phyloP scores from a whole-genome alignment of 2,797 vertebrate species.

The Thripadectes ignobilis region DNA sequence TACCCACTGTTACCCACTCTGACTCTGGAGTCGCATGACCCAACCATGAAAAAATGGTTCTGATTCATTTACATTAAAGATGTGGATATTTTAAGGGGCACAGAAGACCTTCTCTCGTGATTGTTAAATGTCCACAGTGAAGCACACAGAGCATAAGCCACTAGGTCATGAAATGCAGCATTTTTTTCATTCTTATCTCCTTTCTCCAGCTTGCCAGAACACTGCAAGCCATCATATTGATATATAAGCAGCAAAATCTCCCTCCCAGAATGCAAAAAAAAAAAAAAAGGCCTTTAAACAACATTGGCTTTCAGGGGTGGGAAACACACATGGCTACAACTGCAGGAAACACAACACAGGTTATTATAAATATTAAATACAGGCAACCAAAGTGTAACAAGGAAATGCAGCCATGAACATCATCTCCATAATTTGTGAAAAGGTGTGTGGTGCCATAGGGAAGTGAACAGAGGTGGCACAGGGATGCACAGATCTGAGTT shows the following conservation, averaged over 20 bases:
- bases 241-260: constrained; percentile 54
- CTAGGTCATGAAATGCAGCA: constrained; percentile 57
- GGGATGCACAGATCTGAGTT: not conserved
- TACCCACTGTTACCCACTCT: constrained; percentile 41
- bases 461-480: not conserved
- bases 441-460: not conserved
- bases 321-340: not conserved
- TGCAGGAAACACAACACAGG: not conserved
- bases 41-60: constrained; percentile 40
- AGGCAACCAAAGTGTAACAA: not conserved
- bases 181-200: constrained; percentile 73
- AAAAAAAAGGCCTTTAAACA: not conserved
- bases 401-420: not conserved
- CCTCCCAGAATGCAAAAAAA: not conserved
- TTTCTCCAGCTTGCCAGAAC: constrained; percentile 64
- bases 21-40: constrained; percentile 11
- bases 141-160: constrained; percentile 52
- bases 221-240: constrained; percentile 46
- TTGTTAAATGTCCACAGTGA: constrained; percentile 51
- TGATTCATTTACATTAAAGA: constrained; percentile 63
- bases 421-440: not conserved
- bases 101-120: constrained; percentile 31
- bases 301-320: not conserved
- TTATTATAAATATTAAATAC: constrained; percentile 45
- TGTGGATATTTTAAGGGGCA: constrained; percentile 54